These are phyloP conservation scores for Cherax quadricarinatus DNA, from an alignment of 1,140 invertebrate species.

Conservation along the genomic window DNA sequence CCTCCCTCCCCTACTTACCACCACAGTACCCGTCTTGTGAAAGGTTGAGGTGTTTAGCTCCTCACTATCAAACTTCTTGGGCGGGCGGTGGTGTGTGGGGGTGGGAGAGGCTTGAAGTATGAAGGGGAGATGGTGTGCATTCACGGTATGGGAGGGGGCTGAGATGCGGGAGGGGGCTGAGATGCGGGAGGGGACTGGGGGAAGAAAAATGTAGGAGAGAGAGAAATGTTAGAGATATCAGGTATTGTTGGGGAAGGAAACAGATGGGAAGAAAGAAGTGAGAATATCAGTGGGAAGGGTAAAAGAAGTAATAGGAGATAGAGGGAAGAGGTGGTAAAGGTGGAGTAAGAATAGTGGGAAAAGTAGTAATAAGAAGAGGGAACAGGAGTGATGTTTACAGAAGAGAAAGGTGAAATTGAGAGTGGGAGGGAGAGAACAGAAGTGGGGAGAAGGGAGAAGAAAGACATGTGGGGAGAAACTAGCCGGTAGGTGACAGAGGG, in stretches of 20 bases:
- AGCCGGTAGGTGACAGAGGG: not conserved
- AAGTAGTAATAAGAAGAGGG: too few species aligned
- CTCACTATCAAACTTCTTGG: not conserved
- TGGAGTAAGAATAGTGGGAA: not conserved
- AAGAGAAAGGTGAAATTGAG: not conserved
- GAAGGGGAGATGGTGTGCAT: too few species aligned
- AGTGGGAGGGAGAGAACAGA: not conserved
- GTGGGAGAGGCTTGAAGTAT: too few species aligned
- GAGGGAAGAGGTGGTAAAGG: not conserved
- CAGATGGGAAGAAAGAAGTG: not conserved
- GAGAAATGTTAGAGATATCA: not conserved
- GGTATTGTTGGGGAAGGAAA: not conserved
- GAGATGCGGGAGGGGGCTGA: not conserved
- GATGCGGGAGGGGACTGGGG: not conserved
- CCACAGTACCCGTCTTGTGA: not conserved
- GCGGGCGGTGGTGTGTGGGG: not conserved
- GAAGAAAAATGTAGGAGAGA: not conserved
- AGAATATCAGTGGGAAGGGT: not conserved
- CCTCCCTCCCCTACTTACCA: not conserved
- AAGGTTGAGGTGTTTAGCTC: not conserved
- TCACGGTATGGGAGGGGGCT: too few species aligned
- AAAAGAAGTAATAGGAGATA: slow-evolving; percentile 1
- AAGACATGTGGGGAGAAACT: not conserved
- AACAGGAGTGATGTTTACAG: not conserved
- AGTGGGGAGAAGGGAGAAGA: not conserved